These are phyloP conservation scores for Gallinago nigripennis DNA, from an alignment of 2,797 vertebrate genomes.

Conservation along the genomic window DNA sequence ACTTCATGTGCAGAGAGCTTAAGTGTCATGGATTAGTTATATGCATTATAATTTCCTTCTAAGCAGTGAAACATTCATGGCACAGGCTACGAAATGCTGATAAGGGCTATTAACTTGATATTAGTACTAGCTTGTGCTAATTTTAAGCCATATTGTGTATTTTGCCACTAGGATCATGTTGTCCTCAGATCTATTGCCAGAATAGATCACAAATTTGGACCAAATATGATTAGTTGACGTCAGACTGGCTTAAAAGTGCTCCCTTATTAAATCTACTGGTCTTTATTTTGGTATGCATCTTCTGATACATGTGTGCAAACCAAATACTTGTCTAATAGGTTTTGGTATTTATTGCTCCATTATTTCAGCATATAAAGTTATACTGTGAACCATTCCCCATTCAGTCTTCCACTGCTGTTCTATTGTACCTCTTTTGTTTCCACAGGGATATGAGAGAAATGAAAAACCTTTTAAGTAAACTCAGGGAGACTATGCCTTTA, in stretches of 20 bases:
- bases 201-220: not conserved
- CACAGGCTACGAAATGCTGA: not conserved
- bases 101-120: not conserved
- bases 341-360: not conserved
- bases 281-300: not conserved
- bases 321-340: not conserved
- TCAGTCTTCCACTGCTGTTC: not conserved
- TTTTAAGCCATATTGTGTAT: not conserved
- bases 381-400: not conserved
- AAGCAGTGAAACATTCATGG: not conserved
- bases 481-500: conserved; percentile 99
- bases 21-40: not conserved
- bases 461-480: conserved; percentile 99
- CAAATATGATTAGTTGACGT: not conserved
- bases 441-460: conserved; percentile 97
- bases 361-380: not conserved
- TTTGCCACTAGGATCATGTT: not conserved
- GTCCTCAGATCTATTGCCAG: not conserved
- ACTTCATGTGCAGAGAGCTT: not conserved
- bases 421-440: conserved; percentile 53
- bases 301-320: not conserved
- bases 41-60: not conserved
- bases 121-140: not conserved
- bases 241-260: not conserved
- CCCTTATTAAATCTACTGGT: not conserved